These are phyloP conservation scores for Agapornis roseicollis DNA, from an alignment of 2,113 vertebrate species.

Conservation along the genomic window DNA sequence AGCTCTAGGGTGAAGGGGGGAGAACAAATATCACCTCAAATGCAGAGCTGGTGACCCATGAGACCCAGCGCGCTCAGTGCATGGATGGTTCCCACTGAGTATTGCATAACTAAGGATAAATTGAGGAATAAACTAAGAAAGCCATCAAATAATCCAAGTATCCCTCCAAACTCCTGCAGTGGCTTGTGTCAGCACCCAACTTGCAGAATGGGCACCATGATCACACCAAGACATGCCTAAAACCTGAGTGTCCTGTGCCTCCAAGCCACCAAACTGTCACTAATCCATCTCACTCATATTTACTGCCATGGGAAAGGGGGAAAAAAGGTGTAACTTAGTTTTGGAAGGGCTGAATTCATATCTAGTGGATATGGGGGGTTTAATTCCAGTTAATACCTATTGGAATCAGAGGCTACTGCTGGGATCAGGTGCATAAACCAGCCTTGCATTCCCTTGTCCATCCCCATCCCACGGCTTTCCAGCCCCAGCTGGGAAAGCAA, in stretches of 20 bases:
- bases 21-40: not conserved
- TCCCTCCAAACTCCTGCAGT: rapidly evolving
- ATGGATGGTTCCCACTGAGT: not conserved
- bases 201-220: rapidly evolving
- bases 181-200: not conserved
- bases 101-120: not conserved
- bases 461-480: not conserved
- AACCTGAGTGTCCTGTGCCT: not conserved
- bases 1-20: not conserved
- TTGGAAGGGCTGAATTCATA: not conserved
- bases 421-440: not conserved
- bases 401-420: not conserved
- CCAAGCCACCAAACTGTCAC: not conserved
- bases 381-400: not conserved
- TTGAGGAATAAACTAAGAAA: not conserved
- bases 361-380: not conserved
- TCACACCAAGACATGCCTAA: not conserved
- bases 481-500: not conserved
- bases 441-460: not conserved
- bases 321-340: not conserved
- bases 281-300: not conserved
- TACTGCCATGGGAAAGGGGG: not conserved
- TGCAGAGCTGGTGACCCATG: not conserved
- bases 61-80: not conserved
- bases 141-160: not conserved